Conservation (phyloP, 2,888 invertebrate species). For the Formica aserva region DNA sequence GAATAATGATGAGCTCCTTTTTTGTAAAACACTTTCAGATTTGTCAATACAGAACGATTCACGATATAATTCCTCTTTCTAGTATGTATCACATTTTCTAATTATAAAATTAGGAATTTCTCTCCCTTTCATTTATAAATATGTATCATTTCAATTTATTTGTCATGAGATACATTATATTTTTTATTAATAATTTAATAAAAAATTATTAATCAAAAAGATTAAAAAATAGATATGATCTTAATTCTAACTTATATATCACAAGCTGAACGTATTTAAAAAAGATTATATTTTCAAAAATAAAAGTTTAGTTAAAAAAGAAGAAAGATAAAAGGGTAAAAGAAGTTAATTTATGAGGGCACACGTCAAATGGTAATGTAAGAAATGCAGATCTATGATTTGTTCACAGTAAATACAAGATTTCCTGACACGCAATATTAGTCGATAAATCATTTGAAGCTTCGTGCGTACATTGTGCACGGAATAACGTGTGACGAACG, state of each 20-base stretch:
- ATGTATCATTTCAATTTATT: background rate
- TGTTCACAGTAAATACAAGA: background rate
- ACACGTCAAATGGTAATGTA: background rate
- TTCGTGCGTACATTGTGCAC: background rate
- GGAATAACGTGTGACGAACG: conserved; percentile 4
- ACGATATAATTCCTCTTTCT: background rate
- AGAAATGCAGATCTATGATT: background rate
- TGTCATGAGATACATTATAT: background rate
- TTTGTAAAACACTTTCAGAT: background rate
- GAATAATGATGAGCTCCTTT: conserved; percentile 7
- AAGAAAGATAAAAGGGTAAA: background rate
- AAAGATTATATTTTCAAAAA: background rate
- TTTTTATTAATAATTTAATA: background rate
- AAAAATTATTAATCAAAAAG: background rate
- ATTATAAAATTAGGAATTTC: background rate
- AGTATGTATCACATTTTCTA: background rate
- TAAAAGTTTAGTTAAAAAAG: background rate
- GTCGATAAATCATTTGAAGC: background rate
- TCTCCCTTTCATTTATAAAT: background rate
- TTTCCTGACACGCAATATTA: background rate
- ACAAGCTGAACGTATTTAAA: background rate
- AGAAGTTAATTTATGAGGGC: background rate
- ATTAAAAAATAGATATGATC: background rate
- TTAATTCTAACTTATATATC: background rate
- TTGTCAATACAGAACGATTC: background rate